Conservation (phyloP, 1,140 invertebrate species). For the Drosophila melanica region DNA sequence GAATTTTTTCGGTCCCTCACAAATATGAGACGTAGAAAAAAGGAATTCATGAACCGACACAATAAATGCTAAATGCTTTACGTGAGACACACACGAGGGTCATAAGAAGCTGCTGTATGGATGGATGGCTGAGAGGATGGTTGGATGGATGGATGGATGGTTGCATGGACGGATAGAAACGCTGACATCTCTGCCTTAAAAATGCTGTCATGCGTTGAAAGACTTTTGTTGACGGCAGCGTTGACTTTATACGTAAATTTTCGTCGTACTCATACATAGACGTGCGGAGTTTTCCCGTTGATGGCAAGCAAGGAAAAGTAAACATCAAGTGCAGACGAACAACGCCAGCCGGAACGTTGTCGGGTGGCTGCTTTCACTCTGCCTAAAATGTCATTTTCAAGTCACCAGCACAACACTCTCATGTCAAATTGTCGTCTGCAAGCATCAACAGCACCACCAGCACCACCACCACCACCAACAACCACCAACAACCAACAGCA, state of each 20-base stretch:
- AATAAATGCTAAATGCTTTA: conserved; percentile 79
- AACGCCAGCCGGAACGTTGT: neutral
- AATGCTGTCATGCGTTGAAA: conserved; percentile 67
- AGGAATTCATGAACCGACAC: conserved; percentile 52
- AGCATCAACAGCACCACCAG: conserved; percentile 2
- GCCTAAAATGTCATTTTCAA: conserved; percentile 66
- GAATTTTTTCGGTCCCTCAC: conserved; percentile 48
- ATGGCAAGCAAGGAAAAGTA: conserved; percentile 61
- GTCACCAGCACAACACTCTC: conserved; percentile 64
- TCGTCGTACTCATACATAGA: conserved; percentile 39
- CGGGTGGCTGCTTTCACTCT: conserved; percentile 59
- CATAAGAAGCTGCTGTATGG: conserved; percentile 30
- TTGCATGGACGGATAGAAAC: neutral
- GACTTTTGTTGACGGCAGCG: conserved; percentile 71
- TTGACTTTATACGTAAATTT: conserved; percentile 81
- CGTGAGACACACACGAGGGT: conserved; percentile 62
- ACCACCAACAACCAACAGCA: neutral
- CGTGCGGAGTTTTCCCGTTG: conserved; percentile 65
- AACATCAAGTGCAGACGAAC: conserved; percentile 64
- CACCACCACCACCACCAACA: neutral
- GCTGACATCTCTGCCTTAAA: conserved; percentile 51
- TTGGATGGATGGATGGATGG: neutral
- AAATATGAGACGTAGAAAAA: conserved; percentile 12
- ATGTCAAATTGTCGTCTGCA: conserved; percentile 70
- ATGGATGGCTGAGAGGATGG: neutral